These are phyloP conservation scores for Erinaceus europaeus DNA, from an alignment of 2,113 vertebrate genomes.

Conservation along the genomic window DNA sequence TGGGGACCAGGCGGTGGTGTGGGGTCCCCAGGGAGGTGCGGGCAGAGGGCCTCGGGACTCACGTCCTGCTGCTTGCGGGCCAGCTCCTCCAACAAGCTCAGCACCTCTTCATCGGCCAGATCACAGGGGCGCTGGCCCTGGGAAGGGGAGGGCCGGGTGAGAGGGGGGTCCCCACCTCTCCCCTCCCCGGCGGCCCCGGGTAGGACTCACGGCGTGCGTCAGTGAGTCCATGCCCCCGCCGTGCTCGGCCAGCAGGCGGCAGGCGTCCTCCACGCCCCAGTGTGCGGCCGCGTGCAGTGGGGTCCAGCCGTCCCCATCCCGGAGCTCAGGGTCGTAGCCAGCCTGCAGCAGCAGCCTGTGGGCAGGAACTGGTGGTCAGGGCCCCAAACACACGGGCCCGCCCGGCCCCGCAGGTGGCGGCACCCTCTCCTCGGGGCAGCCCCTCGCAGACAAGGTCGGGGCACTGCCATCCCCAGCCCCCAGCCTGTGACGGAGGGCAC, in stretches of 20 bases:
- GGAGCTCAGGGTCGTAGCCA: slow-evolving; percentile 87
- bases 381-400: not conserved
- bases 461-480: too few relatives aligned
- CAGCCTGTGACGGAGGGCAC: too few relatives aligned
- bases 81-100: slow-evolving; percentile 87
- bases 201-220: slow-evolving; percentile 87
- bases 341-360: slow-evolving; percentile 90
- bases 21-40: not conserved
- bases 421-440: too few relatives aligned
- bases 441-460: too few relatives aligned
- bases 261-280: slow-evolving; percentile 92
- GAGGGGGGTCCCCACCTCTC: not conserved
- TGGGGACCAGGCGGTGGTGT: not conserved
- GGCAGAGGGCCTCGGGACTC: slow-evolving; percentile 48
- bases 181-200: not conserved
- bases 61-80: slow-evolving; percentile 89
- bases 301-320: slow-evolving; percentile 91
- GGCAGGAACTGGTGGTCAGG: not conserved
- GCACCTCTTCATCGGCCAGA: slow-evolving; percentile 89
- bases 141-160: not conserved
- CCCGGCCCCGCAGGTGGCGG: too few relatives aligned
- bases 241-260: slow-evolving; percentile 88
- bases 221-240: slow-evolving; percentile 91
- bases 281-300: slow-evolving; percentile 92
- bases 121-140: slow-evolving; percentile 93